These are phyloP conservation scores for Lepus europaeus DNA, from an alignment of 2,113 vertebrate genomes.

Conservation along the genomic window DNA sequence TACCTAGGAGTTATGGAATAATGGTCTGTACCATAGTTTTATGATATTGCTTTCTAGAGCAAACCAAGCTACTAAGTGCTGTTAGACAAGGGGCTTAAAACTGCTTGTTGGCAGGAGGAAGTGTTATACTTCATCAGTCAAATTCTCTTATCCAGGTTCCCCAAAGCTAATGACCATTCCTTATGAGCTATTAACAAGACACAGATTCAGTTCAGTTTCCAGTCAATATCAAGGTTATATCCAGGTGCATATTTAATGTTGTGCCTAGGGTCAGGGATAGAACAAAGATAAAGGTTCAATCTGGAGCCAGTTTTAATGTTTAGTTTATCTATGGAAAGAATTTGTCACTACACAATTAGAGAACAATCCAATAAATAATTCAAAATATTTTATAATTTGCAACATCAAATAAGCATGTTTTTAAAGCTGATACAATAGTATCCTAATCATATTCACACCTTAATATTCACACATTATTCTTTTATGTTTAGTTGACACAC, in stretches of 20 bases:
- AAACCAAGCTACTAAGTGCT: background rate
- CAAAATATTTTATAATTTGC: conserved; percentile 16
- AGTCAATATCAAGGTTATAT: background rate
- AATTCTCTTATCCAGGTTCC: background rate
- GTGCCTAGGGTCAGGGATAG: background rate
- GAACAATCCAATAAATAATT: background rate
- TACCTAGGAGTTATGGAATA: background rate
- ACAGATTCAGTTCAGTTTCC: background rate
- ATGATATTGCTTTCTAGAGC: conserved; percentile 1
- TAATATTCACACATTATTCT: background rate
- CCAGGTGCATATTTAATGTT: background rate
- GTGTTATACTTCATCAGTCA: background rate
- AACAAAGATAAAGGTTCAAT: background rate
- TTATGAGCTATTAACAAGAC: conserved; percentile 21
- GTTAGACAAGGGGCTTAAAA: background rate
- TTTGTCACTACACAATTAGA: background rate
- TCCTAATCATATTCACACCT: conserved; percentile 8
- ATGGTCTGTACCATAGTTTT: background rate
- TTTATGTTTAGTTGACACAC: background rate
- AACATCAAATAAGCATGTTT: conserved; percentile 28
- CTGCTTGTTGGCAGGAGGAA: background rate
- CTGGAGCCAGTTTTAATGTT: background rate
- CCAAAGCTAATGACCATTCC: background rate
- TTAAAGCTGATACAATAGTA: background rate
- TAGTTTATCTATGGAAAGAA: background rate